These are phyloP conservation scores for Sycophila texana DNA, from an alignment of 2,888 invertebrate genomes.

Conservation along the genomic window DNA sequence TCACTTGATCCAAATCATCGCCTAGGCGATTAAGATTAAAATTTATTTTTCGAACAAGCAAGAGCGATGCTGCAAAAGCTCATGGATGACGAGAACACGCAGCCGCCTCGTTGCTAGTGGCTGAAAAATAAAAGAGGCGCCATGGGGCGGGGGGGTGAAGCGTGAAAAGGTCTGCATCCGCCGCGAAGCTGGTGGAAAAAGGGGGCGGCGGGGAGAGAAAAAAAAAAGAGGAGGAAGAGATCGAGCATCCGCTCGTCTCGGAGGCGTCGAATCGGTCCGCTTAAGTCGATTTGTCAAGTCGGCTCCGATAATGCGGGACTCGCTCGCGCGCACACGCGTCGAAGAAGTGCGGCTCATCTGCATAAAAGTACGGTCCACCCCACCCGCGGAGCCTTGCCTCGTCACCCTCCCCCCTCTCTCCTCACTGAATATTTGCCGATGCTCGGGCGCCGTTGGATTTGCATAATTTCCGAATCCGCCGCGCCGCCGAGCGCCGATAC, in stretches of 20 bases:
- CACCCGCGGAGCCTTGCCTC: neutral
- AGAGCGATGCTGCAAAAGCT: too few relatives aligned
- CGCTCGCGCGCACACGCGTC: neutral
- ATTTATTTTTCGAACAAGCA: too few relatives aligned
- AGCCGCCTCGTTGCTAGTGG: too few relatives aligned
- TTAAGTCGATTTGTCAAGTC: slow-evolving; percentile 53
- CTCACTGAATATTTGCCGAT: slow-evolving; percentile 59
- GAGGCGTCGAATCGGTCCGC: slow-evolving; percentile 23
- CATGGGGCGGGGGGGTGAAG: too few relatives aligned
- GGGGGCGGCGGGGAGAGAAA: too few relatives aligned
- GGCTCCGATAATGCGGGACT: slow-evolving; percentile 35
- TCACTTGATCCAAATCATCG: too few relatives aligned
- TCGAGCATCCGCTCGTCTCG: neutral
- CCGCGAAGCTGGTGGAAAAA: neutral
- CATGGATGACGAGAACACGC: too few relatives aligned
- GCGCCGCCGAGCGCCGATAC: slow-evolving; percentile 61
- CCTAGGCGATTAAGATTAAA: too few relatives aligned
- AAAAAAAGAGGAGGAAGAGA: neutral
- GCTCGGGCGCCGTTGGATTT: slow-evolving; percentile 65
- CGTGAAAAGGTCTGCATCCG: too few relatives aligned
- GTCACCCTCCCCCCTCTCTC: neutral
- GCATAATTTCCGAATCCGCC: slow-evolving; percentile 71
- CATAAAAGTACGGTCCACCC: slow-evolving; percentile 42
- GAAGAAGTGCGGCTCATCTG: slow-evolving; percentile 4
- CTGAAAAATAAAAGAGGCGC: neutral